Percentiles rank a stretch among this genome's conserved stretches.
Conservation (phyloP, 2,888 invertebrate species). For the Campoletis raptor region DNA sequence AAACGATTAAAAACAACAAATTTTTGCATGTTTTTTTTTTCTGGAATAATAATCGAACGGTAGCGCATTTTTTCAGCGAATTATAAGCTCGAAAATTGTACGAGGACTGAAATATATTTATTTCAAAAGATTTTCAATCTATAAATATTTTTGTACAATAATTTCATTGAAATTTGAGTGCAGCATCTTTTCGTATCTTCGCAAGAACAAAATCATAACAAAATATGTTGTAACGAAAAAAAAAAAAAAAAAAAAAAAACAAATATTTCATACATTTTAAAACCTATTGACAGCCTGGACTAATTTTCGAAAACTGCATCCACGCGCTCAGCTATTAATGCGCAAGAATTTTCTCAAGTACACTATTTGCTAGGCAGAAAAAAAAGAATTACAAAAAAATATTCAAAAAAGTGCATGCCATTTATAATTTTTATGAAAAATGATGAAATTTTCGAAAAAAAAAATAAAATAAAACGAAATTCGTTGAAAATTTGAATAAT, state of each 20-base stretch:
- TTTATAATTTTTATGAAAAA: neutral
- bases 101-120: neutral
- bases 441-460: neutral
- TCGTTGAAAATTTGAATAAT: neutral
- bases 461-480: neutral
- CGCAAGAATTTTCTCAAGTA: slow-evolving; percentile 34
- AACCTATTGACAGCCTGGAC: slow-evolving; percentile 5
- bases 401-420: slow-evolving; percentile 21
- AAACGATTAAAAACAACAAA: slow-evolving; percentile 14
- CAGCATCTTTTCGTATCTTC: neutral
- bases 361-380: slow-evolving; percentile 42
- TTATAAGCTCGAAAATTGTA: slow-evolving; percentile 28
- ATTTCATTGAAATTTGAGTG: slow-evolving; percentile 29
- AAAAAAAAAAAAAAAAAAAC: slow-evolving; percentile 17
- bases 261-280: neutral
- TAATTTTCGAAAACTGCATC: slow-evolving; percentile 17
- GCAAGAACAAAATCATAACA: neutral
- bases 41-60: neutral
- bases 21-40: slow-evolving; percentile 29
- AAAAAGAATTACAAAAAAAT: slow-evolving; percentile 4
- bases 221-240: neutral
- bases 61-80: slow-evolving; percentile 2
- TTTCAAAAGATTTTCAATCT: neutral
- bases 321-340: slow-evolving; percentile 17
- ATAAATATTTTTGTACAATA: neutral